Base-by-base conservation (phyloP, 2,113 vertebrate species). In the Panurus biarmicus region DNA sequence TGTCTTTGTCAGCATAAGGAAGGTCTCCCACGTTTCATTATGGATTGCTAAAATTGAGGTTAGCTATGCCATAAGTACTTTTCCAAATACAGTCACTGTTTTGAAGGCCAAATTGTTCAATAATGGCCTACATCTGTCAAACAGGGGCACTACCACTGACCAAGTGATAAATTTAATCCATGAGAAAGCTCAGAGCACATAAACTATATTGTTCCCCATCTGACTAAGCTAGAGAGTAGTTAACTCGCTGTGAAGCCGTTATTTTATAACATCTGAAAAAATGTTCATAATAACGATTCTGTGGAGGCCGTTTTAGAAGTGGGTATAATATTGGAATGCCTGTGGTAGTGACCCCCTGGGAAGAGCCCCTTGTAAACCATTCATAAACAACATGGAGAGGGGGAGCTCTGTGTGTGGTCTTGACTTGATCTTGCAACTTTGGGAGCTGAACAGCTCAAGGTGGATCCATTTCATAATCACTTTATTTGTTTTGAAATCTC, bases 201-300 rank as follows among this genome's bases (percentile, higher is more conserved):
- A 93, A 96, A 95, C 89, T 96, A 90, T 87, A 90, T 87, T 93
- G 87, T 77, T 96, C 93, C 85, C 89, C 47, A 67, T 91, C 87
- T 22, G 14, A 66, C 78, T 87, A 83, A 97, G n/a, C 78, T 76
- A 83, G 58, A 95, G 95, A 93, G 89, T 66, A 91, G 87, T 91
- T 95, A 95, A 91, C 78, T 95, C 35, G 11, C 87, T 85, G 78
- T 93, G 96, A 95, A 95, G 87, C 74, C 0, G 1, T 66, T 95
- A 85, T 85, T 95, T 95, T 93, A 94, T 94, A 95, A 93, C 81
- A 87, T 95, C 87, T 90, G 89, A 96, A 95, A 96, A 96, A 95
- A 94, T 94, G 81, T 85, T 90, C 71, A 90, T 90, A 91, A 76
- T 93, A 94, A 93, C 1, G 1, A 85, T 95, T 85, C 94, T 95